A percentile compares a stretch with the other conserved stretches of the same genome.
These are phyloP conservation scores for Bubo scandiacus DNA, from an alignment of 2,113 vertebrate species.

Conservation along the genomic window DNA sequence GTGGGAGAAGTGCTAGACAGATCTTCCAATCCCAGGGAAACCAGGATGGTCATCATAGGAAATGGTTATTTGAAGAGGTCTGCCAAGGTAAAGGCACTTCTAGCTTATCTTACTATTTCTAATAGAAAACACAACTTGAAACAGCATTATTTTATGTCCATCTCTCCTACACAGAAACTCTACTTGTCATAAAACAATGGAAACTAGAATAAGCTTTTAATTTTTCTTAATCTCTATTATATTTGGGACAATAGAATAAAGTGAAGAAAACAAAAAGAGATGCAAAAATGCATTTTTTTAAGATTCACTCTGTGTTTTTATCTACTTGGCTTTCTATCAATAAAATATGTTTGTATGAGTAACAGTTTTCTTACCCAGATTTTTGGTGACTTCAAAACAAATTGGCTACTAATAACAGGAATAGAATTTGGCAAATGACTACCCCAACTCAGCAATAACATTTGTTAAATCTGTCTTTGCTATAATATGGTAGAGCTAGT, in stretches of 20 bases:
- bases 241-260: background rate
- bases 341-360: background rate
- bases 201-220: background rate
- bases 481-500: slow-evolving; percentile 11
- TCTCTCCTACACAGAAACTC: background rate
- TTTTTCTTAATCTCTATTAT: background rate
- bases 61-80: background rate
- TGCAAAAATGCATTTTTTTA: background rate
- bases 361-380: background rate
- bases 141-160: background rate
- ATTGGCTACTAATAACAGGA: background rate
- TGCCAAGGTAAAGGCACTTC: background rate
- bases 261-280: background rate
- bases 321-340: background rate
- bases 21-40: background rate
- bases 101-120: background rate
- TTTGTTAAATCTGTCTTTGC: background rate
- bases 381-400: slow-evolving; percentile 8
- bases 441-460: background rate
- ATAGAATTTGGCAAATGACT: slow-evolving; percentile 4
- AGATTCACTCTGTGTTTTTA: background rate
- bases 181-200: background rate
- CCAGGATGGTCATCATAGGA: background rate
- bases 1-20: background rate
- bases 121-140: background rate